Evolutionary conservation across 1,140 invertebrate species (phyloP), one percentile per base, ranked within the genome.

Genomic region (Drosophila oshimai): DNA sequence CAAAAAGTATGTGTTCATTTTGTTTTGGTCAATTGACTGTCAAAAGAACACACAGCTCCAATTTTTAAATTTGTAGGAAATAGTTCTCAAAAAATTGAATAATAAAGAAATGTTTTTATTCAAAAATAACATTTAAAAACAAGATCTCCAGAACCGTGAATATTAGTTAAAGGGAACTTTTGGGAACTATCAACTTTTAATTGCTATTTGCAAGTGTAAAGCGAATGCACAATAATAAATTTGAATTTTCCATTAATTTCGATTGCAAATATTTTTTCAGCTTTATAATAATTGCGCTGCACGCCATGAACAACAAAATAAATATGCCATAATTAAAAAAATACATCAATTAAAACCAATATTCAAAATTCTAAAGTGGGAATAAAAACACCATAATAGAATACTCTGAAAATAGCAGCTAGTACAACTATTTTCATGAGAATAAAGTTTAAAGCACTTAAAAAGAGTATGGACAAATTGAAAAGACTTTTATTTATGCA

Each of bases 291-390:
- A 45, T 55, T 37, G 17, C 9, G 4, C 15, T 44, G 22, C 37
- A 34, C 10, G 37, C 22, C 22, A 22, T 26, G 29, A 69, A 69
- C 33, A 68, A 29, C 7, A 36, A 22, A 28, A 39, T 29, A 33
- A 20, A 28, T 45, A 42, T 10, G n/a, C 13, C n/a, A 42, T 41
- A 39, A 53, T 67, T 54, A 22, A 46, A 67, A 36, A 58, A 29
- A 18, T 37, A 18, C 29, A 31, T 17, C 24, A 65, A 41, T 28
- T 47, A 41, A 20, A 12, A 31, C 4, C 17, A 31, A 49, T 13
- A 5, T 3, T 5, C 24, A 4, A 29, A 31, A 13, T n/a, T 47
- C 15, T 36, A 9, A 18, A 61, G 10, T 12, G 9, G 10, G 39
- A 13, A 34, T 22, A 9, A 51, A 4, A 13, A 37, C 3, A 12